Conservation (phyloP, 2,797 vertebrate species). For the Malacoraja senta region DNA sequence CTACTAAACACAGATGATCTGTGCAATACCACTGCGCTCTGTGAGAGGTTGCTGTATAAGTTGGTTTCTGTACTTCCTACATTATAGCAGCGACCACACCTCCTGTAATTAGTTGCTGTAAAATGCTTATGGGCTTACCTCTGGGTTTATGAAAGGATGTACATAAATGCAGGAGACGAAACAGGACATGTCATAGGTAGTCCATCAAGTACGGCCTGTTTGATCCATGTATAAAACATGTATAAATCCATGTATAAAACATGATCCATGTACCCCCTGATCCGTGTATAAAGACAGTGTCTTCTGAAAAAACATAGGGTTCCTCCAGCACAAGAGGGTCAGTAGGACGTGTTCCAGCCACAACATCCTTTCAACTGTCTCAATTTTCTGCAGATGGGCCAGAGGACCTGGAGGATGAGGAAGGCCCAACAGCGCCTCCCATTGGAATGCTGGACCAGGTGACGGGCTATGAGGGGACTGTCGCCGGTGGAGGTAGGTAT, state of each 20-base stretch:
- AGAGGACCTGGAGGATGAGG: conserved; percentile 9
- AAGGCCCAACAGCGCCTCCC: conserved; percentile 23
- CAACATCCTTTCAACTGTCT: background rate
- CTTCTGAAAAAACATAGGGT: background rate
- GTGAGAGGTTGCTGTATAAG: background rate
- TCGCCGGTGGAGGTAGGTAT: background rate
- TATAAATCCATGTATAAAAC: too few relatives aligned
- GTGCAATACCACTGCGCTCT: background rate
- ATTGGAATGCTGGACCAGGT: conserved; percentile 13
- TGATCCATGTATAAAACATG: too few relatives aligned
- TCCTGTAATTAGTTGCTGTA: background rate
- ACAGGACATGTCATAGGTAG: too few relatives aligned
- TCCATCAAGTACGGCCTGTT: background rate
- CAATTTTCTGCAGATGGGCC: background rate
- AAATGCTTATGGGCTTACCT: background rate
- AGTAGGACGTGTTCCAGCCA: background rate
- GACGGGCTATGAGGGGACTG: conserved; percentile 26
- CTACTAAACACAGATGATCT: background rate
- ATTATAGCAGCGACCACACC: background rate
- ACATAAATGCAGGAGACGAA: background rate
- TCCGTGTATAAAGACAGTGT: background rate
- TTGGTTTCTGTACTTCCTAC: background rate
- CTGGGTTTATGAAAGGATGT: background rate
- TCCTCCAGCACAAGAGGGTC: background rate
- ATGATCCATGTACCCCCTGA: too few relatives aligned